Conservation (phyloP, 2,888 invertebrate species). For the Sphaerophoria taeniata region DNA sequence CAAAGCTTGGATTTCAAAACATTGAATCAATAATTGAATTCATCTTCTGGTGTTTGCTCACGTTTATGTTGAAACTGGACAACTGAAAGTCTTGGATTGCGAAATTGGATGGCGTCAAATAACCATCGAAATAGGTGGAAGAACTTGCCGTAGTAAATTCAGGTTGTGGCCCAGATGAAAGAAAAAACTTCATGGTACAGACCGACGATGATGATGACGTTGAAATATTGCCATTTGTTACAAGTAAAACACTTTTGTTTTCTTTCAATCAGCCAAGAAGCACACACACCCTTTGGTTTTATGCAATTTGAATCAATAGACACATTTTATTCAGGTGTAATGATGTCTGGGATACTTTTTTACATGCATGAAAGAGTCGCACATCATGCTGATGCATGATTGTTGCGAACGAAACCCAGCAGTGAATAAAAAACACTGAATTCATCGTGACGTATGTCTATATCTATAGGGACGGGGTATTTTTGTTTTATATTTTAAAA, state of each 20-base stretch:
- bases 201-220: too few relatives aligned
- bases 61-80: conserved; percentile 7
- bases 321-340: conserved; percentile 17
- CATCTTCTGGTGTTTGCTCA: neutral
- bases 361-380: conserved; percentile 11
- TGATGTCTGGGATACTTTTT: conserved; percentile 10
- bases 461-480: neutral
- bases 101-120: too few relatives aligned
- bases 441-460: neutral
- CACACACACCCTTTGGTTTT: conserved; percentile 5
- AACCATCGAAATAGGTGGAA: too few relatives aligned
- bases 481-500: neutral
- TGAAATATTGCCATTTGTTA: too few relatives aligned
- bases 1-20: conserved; percentile 19
- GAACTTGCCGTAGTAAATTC: too few relatives aligned
- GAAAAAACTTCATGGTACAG: too few relatives aligned
- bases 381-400: neutral
- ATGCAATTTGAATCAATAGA: conserved; percentile 36
- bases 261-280: conserved; percentile 3
- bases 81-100: too few relatives aligned
- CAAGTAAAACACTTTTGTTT: conserved; percentile 50
- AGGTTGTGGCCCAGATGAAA: too few relatives aligned
- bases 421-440: neutral
- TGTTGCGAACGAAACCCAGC: neutral
- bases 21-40: conserved; percentile 5